A percentile compares a stretch with the other conserved stretches of the same genome.
Conservation (phyloP, 1,140 invertebrate genomes). For the Trichonephila clavipes region DNA sequence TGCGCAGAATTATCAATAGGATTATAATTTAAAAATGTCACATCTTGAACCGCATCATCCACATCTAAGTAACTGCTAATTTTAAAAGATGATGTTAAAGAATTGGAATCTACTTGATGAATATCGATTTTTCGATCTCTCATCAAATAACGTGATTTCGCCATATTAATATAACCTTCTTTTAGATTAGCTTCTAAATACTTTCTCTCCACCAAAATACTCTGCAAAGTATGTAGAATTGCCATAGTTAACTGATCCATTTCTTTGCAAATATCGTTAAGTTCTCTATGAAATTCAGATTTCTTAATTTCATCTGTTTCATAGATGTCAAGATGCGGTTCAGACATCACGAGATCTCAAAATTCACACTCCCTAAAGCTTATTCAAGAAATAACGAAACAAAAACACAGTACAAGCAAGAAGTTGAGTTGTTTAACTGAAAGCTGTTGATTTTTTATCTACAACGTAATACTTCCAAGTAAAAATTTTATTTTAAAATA, state of each 20-base stretch:
- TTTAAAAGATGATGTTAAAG: constrained; percentile 25
- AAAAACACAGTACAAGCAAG: background rate
- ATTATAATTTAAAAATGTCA: constrained; percentile 43
- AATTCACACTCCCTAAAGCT: too few relatives aligned
- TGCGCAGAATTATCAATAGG: background rate
- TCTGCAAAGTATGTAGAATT: constrained; percentile 60
- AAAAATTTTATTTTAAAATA: too few relatives aligned
- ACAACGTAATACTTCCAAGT: too few relatives aligned
- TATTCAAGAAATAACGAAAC: background rate
- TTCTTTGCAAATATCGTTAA: constrained; percentile 1
- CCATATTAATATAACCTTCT: constrained; percentile 75
- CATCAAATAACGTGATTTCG: constrained; percentile 76
- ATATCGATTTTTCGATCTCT: constrained; percentile 60
- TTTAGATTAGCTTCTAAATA: constrained; percentile 69
- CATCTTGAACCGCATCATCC: background rate
- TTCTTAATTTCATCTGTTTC: background rate
- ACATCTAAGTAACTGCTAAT: background rate
- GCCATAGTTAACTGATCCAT: constrained; percentile 67
- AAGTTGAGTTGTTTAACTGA: background rate
- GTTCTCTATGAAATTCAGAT: background rate
- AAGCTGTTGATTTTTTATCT: too few relatives aligned
- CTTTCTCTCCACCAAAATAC: constrained; percentile 61
- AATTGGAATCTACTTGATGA: constrained; percentile 65
- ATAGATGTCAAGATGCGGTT: background rate
- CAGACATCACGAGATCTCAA: background rate